Base-by-base conservation (phyloP, 2,888 invertebrate species). In the Tiliacea citrago region DNA sequence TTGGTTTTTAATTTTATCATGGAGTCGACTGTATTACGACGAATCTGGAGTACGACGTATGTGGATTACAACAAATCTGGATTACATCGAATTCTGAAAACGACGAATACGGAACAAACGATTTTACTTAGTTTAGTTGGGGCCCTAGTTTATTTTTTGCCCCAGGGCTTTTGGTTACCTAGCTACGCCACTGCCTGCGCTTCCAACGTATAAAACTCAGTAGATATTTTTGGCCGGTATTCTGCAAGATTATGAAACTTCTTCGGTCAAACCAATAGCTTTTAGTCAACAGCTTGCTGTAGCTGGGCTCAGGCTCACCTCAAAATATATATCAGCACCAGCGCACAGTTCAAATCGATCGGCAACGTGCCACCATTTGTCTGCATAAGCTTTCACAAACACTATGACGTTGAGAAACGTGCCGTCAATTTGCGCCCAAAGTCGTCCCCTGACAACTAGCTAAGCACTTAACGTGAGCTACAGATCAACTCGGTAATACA, bases 401-500 rank as follows among this genome's bases (percentile, higher is more conserved):
- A 86, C 57, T 69, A 62, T 71, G 68, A 81, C 75, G 73, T 70
- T 69, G 75, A 72, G 77, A 70, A 81, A 73, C 81, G 73, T 67
- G 63, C 71, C 77, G 57, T 81, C 77, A 84, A 86, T 84, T 77
- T 81, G 53, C 57, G 39, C 66, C 39, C 51, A 53, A 73, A 68
- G 65, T 84, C 67, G 35, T 79, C 53, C 61, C 29, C 42, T 77
- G 65, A 72, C 73, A 62, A 69, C 77, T 75, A 72, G 73, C 68
- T 71, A 77, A 84, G 81, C 71, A 77, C 72, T 80, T 73, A 79
- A 74, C 68, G 29, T 49, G 65, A 84, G 71, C 57, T 65, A 66
- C 57, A 72, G 75, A 85, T 85, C 79, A 87, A 77, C 79, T 74
- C 55, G 42, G 60, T 71, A 76, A 63, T 68, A 81, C 68, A 81